Evolutionary conservation across 2,888 invertebrate species (phyloP), one percentile per base, ranked within the genome.

Genomic region (Brenthis daphne): DNA sequence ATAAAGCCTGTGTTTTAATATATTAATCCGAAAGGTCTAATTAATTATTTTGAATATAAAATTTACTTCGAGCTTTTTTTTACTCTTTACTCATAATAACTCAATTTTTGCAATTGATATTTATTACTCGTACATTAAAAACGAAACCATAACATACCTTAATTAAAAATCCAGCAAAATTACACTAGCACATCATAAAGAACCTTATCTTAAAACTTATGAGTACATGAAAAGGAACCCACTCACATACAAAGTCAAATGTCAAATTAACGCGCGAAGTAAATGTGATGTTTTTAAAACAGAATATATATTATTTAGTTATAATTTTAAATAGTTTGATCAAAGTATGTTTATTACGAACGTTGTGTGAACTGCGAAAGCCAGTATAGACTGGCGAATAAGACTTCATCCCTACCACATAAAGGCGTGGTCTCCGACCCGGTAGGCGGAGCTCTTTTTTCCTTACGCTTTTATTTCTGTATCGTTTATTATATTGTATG

Each of bases 401-500:
- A 75, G 69, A 61, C 63, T 54, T 71, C 74, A 75, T 80, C 87
- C 88, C 85, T 86, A 77, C 82, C 78, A 75, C 68, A 20, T 16
- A 13, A 74, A 86, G 82, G 89, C 90, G 90, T 83, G 87, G 89
- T 81, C 12, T 29, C 50, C 69, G 20, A 16, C 37, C 37, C 29
- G 64, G 65, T 64, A 80, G 89, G 89, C 86, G 88, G 85, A 71
- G 85, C 82, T 37, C 77, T 82, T 85, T 85, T 85, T 83, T 82
- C 77, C 80, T 82, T 77, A 77, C 80, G 77, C 79, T 85, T 85
- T 85, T 85, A 82, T 88, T 87, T 85, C 80, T 79, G 75, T 79
- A 79, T 79, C 70, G 80, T 87, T 88, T 90, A 89, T 89, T 89
- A 89, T 88, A 90, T 85, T 89, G 89, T 89, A 84, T 85, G 85